phyloP scores from a whole-genome alignment of 2,888 invertebrate species.

The Halocaridina rubra region DNA sequence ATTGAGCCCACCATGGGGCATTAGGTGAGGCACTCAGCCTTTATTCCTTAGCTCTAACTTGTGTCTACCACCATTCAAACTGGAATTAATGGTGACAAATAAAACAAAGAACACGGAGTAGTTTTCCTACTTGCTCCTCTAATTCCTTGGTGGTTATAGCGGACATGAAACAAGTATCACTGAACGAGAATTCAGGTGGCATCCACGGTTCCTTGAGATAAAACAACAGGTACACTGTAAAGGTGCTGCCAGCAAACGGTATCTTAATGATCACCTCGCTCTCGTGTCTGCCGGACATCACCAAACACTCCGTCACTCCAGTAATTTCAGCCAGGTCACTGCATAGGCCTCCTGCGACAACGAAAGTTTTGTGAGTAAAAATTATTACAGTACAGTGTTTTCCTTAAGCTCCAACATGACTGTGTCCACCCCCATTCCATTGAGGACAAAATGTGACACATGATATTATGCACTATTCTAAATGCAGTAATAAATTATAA shows the following conservation, averaged over 20 bases:
- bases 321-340: constrained; percentile 49
- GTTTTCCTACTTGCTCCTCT: constrained; percentile 65
- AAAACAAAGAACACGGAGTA: no score
- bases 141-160: constrained; percentile 73
- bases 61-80: no score
- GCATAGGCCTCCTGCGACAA: constrained; percentile 40
- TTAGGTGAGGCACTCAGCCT: no score
- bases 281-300: constrained; percentile 44
- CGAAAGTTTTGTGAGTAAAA: not conserved
- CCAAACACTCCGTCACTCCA: constrained; percentile 4
- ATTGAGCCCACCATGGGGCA: no score
- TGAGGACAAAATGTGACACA: not conserved
- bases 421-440: not conserved
- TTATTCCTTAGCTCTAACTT: no score
- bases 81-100: no score
- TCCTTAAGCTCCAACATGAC: not conserved
- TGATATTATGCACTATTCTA: not conserved
- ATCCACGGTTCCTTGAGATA: constrained; percentile 75
- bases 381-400: not conserved
- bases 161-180: constrained; percentile 76
- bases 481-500: not conserved
- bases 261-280: constrained; percentile 76
- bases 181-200: constrained; percentile 81
- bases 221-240: constrained; percentile 80
- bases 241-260: constrained; percentile 77